phyloP scores from a whole-genome alignment of 2,797 vertebrate species.

The Sebastolobus altivelis region DNA sequence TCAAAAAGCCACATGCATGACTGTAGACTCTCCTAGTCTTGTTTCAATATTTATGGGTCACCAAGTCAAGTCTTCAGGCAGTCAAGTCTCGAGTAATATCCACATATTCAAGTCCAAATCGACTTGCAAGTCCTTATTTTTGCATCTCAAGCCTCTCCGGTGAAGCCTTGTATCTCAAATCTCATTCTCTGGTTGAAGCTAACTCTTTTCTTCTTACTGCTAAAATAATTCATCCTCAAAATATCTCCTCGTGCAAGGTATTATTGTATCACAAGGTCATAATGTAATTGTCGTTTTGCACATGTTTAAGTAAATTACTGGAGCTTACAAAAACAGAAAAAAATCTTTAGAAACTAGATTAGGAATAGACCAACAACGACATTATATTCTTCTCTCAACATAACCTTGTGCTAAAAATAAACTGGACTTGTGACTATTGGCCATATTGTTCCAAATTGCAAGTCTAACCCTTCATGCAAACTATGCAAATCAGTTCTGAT shows the following conservation, averaged over 20 bases:
- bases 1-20: not conserved
- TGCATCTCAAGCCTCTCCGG: not conserved
- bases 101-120: not conserved
- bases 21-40: not conserved
- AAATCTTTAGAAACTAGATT: not conserved
- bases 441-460: conserved; percentile 31
- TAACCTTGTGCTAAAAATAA: conserved; percentile 34
- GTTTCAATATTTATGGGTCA: not conserved
- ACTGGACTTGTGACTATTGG: not conserved
- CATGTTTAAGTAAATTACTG: not conserved
- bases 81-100: not conserved
- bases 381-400: not conserved
- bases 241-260: not conserved
- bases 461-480: conserved; percentile 50
- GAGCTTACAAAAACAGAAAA: not conserved
- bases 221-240: not conserved
- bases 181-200: not conserved
- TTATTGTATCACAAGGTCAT: not conserved
- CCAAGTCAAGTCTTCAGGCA: not conserved
- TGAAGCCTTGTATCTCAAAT: not conserved
- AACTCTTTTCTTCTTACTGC: not conserved
- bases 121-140: not conserved
- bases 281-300: not conserved
- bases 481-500: conserved; percentile 70
- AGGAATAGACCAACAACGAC: not conserved